Evolutionary conservation across 1,140 invertebrate species (phyloP), one percentile per base, ranked within the genome.

Genomic region (Listronotus bonariensis): DNA sequence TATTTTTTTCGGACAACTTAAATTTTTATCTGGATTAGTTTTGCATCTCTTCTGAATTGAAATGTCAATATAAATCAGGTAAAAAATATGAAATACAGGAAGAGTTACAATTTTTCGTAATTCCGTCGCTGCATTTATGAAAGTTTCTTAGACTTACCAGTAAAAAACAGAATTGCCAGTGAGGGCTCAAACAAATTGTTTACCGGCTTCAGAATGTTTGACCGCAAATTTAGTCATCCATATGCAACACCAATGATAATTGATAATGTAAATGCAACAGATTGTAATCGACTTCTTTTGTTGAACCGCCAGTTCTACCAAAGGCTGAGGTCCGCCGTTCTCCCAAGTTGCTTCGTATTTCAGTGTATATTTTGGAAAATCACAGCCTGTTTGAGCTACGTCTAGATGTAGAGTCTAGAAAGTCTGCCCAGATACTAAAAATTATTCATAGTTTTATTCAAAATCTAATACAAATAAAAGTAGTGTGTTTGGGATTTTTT

Each of bases 191-290:
- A 97, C 5, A 97, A 79, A 68, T 85, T 84, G 75, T 84, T 83
- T 68, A 94, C 76, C 31, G 92, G 86, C 76, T 89, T 92, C 32
- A n/a, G 86, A 77, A 61, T 86, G 80, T 76, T 89, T 93, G 34
- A 96, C 76, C 68, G 86, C 87, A 72, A 96, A 94, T 48, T 85
- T 81, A 10, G 91, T 85, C 61, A 95, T 86, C n/a, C 75, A 93
- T 90, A 64, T 91, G 86, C 43, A 96, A 80, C 1, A 90, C 86
- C 49, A 87, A 82, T 9, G 87, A 85, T 9, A 96, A 79, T 78
- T 93, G 89, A 66, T 88, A 87, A 76, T 95, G 92, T 61, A 93
- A 80, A 68, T 89, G 84, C 3, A 96, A 76, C 57, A 94, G 81
- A 68, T 91, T 86, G 65, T 87, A 88, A 77, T 92, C 92, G 9